Conservation (phyloP, 35 echinoderm and acorn worm genomes). For the Ptychodera flava region DNA sequence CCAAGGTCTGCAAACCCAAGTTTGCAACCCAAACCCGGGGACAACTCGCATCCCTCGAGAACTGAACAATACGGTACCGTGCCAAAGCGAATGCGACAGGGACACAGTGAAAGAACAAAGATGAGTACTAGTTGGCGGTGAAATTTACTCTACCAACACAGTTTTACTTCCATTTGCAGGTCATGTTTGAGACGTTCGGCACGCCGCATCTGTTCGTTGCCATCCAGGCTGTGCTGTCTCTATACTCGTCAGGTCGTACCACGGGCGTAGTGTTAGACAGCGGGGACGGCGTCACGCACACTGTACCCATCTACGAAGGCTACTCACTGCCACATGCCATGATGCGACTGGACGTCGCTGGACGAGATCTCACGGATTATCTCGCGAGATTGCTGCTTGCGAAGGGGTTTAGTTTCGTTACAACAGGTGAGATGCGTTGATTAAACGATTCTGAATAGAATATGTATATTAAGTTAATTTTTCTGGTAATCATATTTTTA, state of each 20-base stretch:
- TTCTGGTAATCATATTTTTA: too few species aligned
- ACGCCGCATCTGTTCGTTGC: slow-evolving; percentile 34
- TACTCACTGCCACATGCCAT: slow-evolving; percentile 45
- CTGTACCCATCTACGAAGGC: slow-evolving; percentile 70
- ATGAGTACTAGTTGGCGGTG: too few species aligned
- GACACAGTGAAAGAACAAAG: too few species aligned
- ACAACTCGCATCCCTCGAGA: neutral
- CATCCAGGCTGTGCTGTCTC: slow-evolving; percentile 42
- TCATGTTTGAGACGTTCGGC: slow-evolving; percentile 68
- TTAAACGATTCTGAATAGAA: too few species aligned
- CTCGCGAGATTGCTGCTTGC: slow-evolving; percentile 30
- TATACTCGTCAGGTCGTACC: slow-evolving; percentile 49
- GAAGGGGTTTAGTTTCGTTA: slow-evolving; percentile 46
- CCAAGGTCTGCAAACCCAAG: too few species aligned
- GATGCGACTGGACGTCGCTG: slow-evolving; percentile 20
- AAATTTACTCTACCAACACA: too few species aligned
- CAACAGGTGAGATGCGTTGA: slow-evolving; percentile 41
- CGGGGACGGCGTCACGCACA: slow-evolving; percentile 66
- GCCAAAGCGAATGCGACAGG: neutral
- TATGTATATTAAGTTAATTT: too few species aligned
- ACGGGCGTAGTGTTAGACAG: slow-evolving; percentile 57
- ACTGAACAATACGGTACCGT: neutral
- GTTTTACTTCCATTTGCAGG: too few species aligned
- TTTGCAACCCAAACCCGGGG: too few species aligned
- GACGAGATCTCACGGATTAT: slow-evolving; percentile 29